Conservation (phyloP, 2,797 vertebrate species). For the Discoglossus pictus region DNA sequence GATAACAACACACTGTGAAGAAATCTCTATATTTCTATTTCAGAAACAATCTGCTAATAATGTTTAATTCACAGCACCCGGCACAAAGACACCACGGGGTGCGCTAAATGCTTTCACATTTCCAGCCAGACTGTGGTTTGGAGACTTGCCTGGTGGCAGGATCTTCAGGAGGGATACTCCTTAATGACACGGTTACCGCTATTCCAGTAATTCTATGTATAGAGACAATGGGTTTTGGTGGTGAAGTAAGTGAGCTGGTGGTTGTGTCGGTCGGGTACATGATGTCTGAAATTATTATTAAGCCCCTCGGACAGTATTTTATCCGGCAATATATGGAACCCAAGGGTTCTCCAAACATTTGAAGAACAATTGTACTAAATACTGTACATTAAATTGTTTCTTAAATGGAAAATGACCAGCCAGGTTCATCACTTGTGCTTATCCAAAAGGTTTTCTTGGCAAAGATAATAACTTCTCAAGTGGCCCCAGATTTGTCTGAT, state of each 20-base stretch:
- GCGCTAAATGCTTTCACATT: background rate
- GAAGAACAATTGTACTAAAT: no score
- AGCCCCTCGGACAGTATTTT: constrained; percentile 2
- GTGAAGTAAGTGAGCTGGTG: constrained; percentile 5
- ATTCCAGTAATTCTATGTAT: constrained; percentile 45
- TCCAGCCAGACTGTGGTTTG: constrained; percentile 46
- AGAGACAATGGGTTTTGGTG: constrained; percentile 15
- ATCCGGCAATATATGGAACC: no score
- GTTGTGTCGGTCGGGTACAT: background rate
- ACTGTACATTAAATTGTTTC: no score
- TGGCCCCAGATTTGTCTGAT: no score
- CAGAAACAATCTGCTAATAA: background rate
- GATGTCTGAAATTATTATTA: background rate
- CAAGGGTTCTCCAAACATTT: no score
- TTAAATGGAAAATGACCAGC: no score
- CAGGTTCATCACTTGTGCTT: no score
- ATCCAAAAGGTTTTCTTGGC: no score
- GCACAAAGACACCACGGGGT: constrained; percentile 1
- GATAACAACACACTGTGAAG: no score
- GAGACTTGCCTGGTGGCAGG: constrained; percentile 4
- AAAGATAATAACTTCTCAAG: no score
- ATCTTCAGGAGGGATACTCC: constrained; percentile 26
- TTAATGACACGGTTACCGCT: constrained; percentile 16
- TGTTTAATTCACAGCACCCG: constrained; percentile 16
- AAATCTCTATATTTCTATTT: no score